These are phyloP conservation scores for Drosophila eohydei DNA, from an alignment of 2,888 invertebrate genomes.

Conservation along the genomic window DNA sequence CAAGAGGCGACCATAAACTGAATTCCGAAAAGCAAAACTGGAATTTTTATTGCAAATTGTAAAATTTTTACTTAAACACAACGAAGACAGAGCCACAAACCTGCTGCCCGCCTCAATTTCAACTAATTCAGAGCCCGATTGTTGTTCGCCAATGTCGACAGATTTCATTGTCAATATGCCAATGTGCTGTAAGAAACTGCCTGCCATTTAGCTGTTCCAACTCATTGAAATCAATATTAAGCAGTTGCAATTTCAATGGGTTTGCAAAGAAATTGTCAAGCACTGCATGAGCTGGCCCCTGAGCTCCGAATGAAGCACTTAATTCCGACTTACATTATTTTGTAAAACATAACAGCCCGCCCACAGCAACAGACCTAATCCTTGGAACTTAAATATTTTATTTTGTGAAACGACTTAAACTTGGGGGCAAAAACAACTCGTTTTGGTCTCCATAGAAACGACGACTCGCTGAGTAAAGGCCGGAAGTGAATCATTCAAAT, in stretches of 20 bases:
- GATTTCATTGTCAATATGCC: slow-evolving; percentile 68
- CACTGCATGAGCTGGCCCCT: neutral
- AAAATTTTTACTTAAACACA: slow-evolving; percentile 74
- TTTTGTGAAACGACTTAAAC: slow-evolving; percentile 25
- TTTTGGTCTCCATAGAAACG: slow-evolving; percentile 13
- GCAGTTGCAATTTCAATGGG: slow-evolving; percentile 36
- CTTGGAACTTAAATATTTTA: slow-evolving; percentile 48
- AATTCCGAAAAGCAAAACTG: slow-evolving; percentile 77
- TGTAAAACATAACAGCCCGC: neutral
- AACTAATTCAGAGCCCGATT: slow-evolving; percentile 10
- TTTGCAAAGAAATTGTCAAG: neutral
- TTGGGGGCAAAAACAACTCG: slow-evolving; percentile 38
- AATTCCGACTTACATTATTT: slow-evolving; percentile 14
- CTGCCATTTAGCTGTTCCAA: slow-evolving; percentile 34
- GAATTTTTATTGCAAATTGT: slow-evolving; percentile 81
- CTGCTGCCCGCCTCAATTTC: neutral
- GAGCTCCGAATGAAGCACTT: slow-evolving; percentile 14
- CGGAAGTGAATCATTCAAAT: slow-evolving; percentile 75
- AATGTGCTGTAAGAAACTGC: slow-evolving; percentile 52
- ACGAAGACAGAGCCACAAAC: slow-evolving; percentile 29
- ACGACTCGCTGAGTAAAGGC: slow-evolving; percentile 33
- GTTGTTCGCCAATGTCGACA: slow-evolving; percentile 51
- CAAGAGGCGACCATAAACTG: slow-evolving; percentile 47
- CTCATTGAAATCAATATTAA: slow-evolving; percentile 58
- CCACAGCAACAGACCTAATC: neutral